Evolutionary conservation across 2,888 invertebrate genomes (phyloP).

Genomic region (Cabera pusaria): DNA sequence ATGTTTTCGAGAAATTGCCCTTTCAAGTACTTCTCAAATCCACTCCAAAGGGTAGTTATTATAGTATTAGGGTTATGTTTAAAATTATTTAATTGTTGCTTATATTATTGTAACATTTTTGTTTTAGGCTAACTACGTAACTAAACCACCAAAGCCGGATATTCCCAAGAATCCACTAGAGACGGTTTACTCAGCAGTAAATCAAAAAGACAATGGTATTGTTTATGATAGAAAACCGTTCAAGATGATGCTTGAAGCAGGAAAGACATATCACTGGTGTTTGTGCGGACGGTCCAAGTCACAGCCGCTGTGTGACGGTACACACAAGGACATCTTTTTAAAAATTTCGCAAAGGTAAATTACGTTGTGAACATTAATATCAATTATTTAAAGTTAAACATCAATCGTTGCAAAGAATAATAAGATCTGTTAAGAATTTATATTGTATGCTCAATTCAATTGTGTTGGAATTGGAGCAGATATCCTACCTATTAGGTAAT

Average conservation of each 20-base stretch:
- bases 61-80: background rate
- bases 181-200: constrained; percentile 82
- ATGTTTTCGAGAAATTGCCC: constrained; percentile 34
- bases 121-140: constrained; percentile 59
- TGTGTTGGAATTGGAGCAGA: no score
- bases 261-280: constrained; percentile 95
- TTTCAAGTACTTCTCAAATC: constrained; percentile 17
- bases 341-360: constrained; percentile 88
- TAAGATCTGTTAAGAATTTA: no score
- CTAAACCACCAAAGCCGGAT: constrained; percentile 71
- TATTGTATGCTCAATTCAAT: no score
- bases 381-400: no score
- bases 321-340: constrained; percentile 90
- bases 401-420: no score
- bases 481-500: no score
- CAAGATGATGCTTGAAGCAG: constrained; percentile 87
- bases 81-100: background rate
- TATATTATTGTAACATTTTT: no score
- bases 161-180: constrained; percentile 87
- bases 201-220: constrained; percentile 88
- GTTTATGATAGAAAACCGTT: constrained; percentile 96
- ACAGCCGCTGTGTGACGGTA: constrained; percentile 98
- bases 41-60: constrained; percentile 27
- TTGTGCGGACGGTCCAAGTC: constrained; percentile 95
- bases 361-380: no score